Base-by-base conservation (phyloP, 1,140 invertebrate genomes). In the Homalodisca vitripennis region DNA sequence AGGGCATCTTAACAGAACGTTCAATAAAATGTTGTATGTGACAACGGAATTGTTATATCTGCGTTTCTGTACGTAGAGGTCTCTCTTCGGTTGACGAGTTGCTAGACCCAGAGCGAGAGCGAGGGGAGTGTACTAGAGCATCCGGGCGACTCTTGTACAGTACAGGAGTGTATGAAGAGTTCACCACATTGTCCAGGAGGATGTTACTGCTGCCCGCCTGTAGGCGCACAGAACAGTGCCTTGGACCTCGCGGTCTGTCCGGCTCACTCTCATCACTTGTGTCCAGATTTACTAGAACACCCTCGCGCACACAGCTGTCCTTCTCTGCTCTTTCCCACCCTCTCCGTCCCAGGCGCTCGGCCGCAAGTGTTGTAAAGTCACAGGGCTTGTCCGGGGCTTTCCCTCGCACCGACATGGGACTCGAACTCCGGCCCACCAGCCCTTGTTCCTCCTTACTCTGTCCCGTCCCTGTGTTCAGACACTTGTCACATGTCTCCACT, bases 191-290 rank as follows among this genome's bases (percentile, higher is more conserved):
- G 77, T 92, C 90, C 12, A 92, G 77, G 1, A 92, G 78, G 73
- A 92, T 91, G 76, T 92, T 92, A 74, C 88, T 91, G 3, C 89
- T 89, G 0, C 88, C 89, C 1, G 84, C 84, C 72, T 89, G 89
- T 66, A 92, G 82, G 29, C 88, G 80, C 71, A 91, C 83, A 10
- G 90, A 87, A 74, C 89, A 91, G 71, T 88, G 87, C 68, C 89
- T 82, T 0, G 90, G 88, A 10, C 88, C 88, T 27, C 46, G 14
- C 14, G 60, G 46, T 34, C 55, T 63, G 47, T 17, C 73, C 22
- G 24, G 3, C 26, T 60, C 55, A 3, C 12, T 20, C 71, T 20
- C 80, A 78, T 32, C 79, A 81, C 6, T 79, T 81, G 12, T 78
- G 74, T 72, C 80, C 80, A n/a, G 79, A 79, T 0, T 70, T 2